Percentiles rank a stretch among this genome's conserved stretches.
These are phyloP conservation scores for Gila robusta DNA, from an alignment of 2,797 vertebrate species.

Conservation along the genomic window DNA sequence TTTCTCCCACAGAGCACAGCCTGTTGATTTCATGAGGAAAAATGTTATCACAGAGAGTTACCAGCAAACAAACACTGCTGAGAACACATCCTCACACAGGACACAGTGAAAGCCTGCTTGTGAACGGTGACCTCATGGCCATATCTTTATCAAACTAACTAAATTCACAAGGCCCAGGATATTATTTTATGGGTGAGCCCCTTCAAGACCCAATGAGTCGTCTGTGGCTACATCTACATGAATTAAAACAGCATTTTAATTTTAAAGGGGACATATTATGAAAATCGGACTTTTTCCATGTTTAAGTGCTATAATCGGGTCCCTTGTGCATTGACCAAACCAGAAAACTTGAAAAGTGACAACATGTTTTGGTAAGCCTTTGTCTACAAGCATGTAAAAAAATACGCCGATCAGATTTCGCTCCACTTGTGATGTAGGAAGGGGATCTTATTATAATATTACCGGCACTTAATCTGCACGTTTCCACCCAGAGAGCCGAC, in stretches of 20 bases:
- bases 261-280: not conserved
- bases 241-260: not conserved
- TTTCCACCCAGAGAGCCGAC: too few species aligned
- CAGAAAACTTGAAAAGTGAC: too few species aligned
- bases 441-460: too few species aligned
- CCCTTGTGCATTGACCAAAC: too few species aligned
- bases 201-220: not conserved
- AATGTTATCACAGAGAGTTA: conserved; percentile 78
- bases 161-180: not conserved
- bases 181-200: not conserved
- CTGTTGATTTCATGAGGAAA: conserved; percentile 77
- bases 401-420: too few species aligned
- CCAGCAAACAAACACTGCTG: conserved; percentile 72
- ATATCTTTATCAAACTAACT: conserved; percentile 51
- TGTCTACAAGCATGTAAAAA: too few species aligned
- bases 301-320: too few species aligned
- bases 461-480: too few species aligned
- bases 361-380: too few species aligned
- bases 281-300: too few species aligned
- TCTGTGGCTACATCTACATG: not conserved
- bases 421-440: too few species aligned
- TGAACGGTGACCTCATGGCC: not conserved
- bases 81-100: conserved; percentile 58
- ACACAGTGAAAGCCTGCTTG: conserved; percentile 52
- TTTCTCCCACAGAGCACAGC: conserved; percentile 72